Conservation (phyloP, 1,140 invertebrate genomes). For the Oedothorax gibbosus region DNA sequence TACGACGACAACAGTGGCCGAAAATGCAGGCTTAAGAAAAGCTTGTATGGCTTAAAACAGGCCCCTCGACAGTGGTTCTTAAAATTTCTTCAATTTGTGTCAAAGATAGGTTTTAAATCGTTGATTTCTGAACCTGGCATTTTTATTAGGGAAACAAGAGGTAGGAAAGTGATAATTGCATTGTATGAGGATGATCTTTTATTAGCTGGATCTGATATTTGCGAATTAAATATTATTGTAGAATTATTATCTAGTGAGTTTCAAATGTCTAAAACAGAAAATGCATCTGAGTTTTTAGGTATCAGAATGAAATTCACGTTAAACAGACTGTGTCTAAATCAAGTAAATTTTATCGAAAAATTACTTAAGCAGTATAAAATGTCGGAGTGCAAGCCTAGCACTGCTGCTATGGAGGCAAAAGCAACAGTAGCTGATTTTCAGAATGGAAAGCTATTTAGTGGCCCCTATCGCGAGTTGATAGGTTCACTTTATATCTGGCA, state of each 20-base stretch:
- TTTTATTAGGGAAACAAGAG: no score
- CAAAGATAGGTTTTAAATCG: no score
- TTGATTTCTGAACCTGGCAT: no score
- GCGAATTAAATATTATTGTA: background rate
- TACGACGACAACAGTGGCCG: conserved; percentile 12
- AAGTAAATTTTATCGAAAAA: no score
- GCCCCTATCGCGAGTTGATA: conserved; percentile 23
- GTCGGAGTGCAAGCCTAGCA: background rate
- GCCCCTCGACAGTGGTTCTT: conserved; percentile 67
- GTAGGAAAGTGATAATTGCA: no score
- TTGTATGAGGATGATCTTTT: conserved; percentile 47
- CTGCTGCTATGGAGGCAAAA: background rate
- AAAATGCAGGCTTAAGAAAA: conserved; percentile 65
- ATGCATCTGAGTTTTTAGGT: no score
- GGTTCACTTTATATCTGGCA: conserved; percentile 31
- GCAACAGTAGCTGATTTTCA: background rate
- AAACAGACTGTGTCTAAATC: background rate
- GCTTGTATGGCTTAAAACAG: conserved; percentile 67
- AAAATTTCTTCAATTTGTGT: conserved; percentile 45
- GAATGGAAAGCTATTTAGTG: background rate
- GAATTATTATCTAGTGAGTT: conserved; percentile 22
- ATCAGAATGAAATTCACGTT: conserved; percentile 4
- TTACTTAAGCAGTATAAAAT: no score
- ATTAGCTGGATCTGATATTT: background rate
- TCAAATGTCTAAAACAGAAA: conserved; percentile 30